Evolutionary conservation across 2,888 invertebrate species (phyloP), one percentile per base, ranked within the genome.

Genomic region (Lysandra coridon): DNA sequence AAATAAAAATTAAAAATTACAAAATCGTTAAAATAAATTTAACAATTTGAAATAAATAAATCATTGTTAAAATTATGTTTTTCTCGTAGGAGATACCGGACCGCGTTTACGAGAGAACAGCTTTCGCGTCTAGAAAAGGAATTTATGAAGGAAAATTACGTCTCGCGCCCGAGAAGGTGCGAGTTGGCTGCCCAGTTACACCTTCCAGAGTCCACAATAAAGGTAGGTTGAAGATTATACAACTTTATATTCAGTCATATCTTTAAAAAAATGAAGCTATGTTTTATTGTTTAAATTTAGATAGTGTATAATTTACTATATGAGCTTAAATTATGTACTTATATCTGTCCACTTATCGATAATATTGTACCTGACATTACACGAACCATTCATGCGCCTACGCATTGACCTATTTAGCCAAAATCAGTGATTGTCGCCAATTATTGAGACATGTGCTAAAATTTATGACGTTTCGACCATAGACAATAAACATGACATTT

Each of bases 91-190:
- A 96, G 99, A 79, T 99, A 99, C 90, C 96, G 99, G 77, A 99
- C 99, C 0, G 99, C 99, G 0, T 99, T 99, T 92, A 98, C 99
- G 0, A 95, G 99, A 14, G 99, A 99, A 88, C 99, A 99, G 89
- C 92, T 99, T 73, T 96, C 96, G 0, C 95, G 98, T 17, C 93
- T 99, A 79, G 99, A 99, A 92, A 98, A 98, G 86, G 99, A 99
- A 90, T 99, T 99, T 89, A 96, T 97, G 92, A 97, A 98, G 85
- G 99, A 99, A 91, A 99, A 99, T 91, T 99, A 99, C 91, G 99
- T 99, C 0, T 99, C 99, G 0, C 95, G 99, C 79, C 99, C 99
- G 0, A 95, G 98, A 80, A 95, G 99, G 82, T 99, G 99, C 88
- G 99, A 99, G 90, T 93, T 99, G 64, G 99, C 99, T 0, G 96